Conservation (phyloP, 2,888 invertebrate genomes). For the Tineola bisselliella region DNA sequence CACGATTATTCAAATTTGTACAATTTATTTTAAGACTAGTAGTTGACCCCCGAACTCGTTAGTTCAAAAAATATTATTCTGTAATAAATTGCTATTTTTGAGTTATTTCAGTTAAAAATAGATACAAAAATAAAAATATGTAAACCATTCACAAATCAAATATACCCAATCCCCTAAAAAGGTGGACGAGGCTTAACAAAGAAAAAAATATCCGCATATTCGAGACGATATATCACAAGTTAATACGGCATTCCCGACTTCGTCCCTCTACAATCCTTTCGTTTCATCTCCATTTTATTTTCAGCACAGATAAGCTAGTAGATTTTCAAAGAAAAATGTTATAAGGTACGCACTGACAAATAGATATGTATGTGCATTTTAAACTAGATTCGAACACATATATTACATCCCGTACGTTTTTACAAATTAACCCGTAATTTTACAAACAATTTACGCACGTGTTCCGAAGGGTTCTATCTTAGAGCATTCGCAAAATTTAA, state of each 20-base stretch:
- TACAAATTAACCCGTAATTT: too few species aligned
- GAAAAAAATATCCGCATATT: background rate
- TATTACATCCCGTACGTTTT: too few species aligned
- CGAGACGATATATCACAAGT: constrained; percentile 5
- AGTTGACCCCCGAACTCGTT: too few species aligned
- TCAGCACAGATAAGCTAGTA: constrained; percentile 2
- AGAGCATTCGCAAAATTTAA: too few species aligned
- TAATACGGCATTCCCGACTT: background rate
- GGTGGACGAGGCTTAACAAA: background rate
- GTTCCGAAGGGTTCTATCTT: too few species aligned
- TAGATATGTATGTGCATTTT: background rate
- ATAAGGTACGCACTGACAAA: background rate
- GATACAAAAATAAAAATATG: too few species aligned
- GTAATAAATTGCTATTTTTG: too few species aligned
- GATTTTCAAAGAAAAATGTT: background rate
- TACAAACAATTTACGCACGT: too few species aligned
- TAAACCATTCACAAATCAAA: background rate
- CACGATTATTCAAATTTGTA: too few species aligned
- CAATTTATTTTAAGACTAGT: too few species aligned
- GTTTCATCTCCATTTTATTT: constrained; percentile 10
- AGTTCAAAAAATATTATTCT: too few species aligned
- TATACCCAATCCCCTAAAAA: background rate
- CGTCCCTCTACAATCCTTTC: background rate
- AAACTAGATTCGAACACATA: background rate
- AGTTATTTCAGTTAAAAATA: too few species aligned